A percentile compares a stretch with the other conserved stretches of the same genome.
Conservation (phyloP, 2,113 vertebrate genomes). For the Cottus gobio region DNA sequence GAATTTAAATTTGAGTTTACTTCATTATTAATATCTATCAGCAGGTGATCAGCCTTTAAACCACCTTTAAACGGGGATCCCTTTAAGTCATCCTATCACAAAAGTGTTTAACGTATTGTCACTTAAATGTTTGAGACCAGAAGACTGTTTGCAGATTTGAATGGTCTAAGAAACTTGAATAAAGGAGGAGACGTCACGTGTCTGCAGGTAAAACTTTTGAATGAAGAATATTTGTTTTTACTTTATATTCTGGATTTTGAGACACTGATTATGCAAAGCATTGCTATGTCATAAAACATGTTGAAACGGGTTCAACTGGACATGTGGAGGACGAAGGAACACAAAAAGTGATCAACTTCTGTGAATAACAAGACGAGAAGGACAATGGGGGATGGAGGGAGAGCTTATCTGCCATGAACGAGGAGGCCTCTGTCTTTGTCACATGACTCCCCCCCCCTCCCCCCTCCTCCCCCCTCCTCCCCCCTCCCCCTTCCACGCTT, state of each 20-base stretch:
- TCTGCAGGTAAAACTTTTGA: neutral
- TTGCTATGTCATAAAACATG: neutral
- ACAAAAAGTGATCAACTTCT: slow-evolving; percentile 17
- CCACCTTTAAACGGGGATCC: no score
- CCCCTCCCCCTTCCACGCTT: slow-evolving; percentile 15
- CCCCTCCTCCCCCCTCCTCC: neutral
- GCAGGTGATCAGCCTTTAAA: no score
- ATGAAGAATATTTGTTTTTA: no score
- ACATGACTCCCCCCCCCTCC: slow-evolving; percentile 26
- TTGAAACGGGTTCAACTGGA: neutral
- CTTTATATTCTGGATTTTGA: neutral
- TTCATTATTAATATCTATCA: no score
- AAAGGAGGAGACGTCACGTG: neutral
- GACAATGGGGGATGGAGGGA: slow-evolving; percentile 1
- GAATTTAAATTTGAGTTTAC: no score
- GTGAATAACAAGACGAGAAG: neutral
- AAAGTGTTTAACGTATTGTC: no score
- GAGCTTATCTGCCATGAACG: slow-evolving; percentile 51
- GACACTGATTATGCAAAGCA: neutral
- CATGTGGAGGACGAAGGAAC: neutral
- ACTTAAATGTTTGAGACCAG: no score
- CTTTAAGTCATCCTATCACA: no score
- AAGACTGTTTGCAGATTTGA: no score
- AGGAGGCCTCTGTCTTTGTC: slow-evolving; percentile 47
- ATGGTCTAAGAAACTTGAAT: neutral